These are phyloP conservation scores for Chlorodrepanis virens DNA, from an alignment of 2,113 vertebrate genomes.

Conservation along the genomic window DNA sequence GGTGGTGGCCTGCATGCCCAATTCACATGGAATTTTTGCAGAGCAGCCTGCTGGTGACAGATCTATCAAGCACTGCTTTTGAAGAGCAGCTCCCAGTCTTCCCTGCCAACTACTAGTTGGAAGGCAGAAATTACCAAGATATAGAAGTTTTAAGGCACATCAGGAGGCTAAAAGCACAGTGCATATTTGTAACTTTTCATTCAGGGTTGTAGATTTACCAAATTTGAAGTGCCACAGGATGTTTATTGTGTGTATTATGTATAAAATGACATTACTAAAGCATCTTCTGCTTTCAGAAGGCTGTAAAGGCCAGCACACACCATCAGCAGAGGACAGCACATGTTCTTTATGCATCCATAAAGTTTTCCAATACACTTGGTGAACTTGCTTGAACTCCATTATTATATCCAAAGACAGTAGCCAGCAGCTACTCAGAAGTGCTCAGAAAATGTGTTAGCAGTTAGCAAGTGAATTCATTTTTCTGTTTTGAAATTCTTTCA, in stretches of 20 bases:
- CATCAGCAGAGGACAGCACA: neutral
- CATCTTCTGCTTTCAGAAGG: neutral
- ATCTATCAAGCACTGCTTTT: neutral
- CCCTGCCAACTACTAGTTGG: neutral
- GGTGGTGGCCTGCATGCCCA: neutral
- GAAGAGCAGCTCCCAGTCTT: neutral
- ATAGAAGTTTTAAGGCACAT: neutral
- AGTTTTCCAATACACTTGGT: neutral
- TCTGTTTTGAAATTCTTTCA: conserved; percentile 16
- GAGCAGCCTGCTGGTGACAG: neutral
- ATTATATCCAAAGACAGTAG: neutral
- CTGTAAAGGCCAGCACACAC: neutral
- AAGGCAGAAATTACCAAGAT: neutral
- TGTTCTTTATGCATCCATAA: neutral
- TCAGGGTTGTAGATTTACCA: neutral
- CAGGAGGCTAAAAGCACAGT: neutral
- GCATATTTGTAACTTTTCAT: neutral
- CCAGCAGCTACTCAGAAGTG: neutral
- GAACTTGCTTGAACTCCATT: neutral
- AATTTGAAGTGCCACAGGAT: neutral
- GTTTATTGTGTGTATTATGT: neutral
- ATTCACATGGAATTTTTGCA: neutral
- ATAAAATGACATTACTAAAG: neutral
- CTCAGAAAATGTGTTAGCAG: neutral
- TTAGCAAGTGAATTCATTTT: neutral